Percentiles rank a stretch among this genome's conserved stretches.
Conservation (phyloP, 2,113 vertebrate genomes). For the Eudyptes chrysolophus region DNA sequence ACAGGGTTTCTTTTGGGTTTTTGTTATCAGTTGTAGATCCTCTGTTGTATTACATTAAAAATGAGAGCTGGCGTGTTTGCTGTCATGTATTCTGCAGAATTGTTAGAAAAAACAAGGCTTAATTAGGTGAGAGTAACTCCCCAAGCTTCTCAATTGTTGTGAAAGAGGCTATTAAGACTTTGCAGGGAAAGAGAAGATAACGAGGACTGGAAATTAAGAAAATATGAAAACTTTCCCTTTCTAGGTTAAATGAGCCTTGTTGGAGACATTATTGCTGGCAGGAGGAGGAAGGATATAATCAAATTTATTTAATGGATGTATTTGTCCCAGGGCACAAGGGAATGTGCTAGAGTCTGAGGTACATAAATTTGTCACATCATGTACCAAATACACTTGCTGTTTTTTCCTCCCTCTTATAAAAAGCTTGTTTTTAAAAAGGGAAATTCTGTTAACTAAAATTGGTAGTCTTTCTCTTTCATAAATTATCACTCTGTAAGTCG, state of each 20-base stretch:
- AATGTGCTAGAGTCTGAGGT: neutral
- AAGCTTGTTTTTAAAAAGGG: neutral
- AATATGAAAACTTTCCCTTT: neutral
- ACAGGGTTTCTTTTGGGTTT: rapidly evolving
- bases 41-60: neutral
- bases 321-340: neutral
- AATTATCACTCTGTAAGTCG: neutral
- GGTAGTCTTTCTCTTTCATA: neutral
- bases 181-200: neutral
- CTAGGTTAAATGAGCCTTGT: neutral
- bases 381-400: neutral
- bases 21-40: neutral
- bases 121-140: neutral
- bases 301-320: neutral
- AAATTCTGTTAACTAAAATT: neutral
- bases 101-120: neutral
- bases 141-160: neutral
- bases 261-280: neutral
- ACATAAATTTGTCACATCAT: neutral
- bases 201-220: neutral
- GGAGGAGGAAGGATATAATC: neutral
- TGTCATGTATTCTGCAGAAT: neutral
- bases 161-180: neutral
- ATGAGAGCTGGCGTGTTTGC: neutral
- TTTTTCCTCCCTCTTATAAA: neutral